A percentile compares a stretch with the other conserved stretches of the same genome.
Evolutionary conservation across 2,888 invertebrate species (phyloP).

Genomic region (Dryocosmus kuriphilus): DNA sequence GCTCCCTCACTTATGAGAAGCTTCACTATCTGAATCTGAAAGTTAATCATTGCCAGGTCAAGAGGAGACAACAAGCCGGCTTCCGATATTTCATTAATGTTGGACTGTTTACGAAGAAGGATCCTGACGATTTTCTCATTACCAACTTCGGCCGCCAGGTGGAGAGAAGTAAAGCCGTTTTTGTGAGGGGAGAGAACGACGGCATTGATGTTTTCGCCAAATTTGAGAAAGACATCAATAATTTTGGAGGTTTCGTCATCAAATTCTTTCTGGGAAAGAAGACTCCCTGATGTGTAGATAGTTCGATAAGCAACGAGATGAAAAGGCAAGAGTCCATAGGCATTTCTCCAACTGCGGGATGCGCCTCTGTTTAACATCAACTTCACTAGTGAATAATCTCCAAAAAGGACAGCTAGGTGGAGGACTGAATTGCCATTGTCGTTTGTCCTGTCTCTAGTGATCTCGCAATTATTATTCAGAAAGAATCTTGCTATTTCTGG

Average conservation of each 20-base stretch:
- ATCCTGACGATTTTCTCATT: not conserved
- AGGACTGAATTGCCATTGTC: conserved; percentile 89
- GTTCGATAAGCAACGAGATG: conserved; percentile 13
- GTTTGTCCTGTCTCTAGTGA: conserved; percentile 75
- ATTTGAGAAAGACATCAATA: not conserved
- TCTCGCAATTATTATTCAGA: not conserved
- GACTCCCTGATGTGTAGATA: not conserved
- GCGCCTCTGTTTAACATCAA: not conserved
- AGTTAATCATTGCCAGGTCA: conserved; percentile 90
- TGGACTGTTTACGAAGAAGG: not conserved
- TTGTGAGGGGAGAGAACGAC: conserved; percentile 87
- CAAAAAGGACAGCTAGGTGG: conserved; percentile 86
- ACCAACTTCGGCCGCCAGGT: conserved; percentile 5
- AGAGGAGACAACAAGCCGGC: conserved; percentile 78
- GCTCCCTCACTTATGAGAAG: conserved; percentile 87
- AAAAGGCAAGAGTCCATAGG: not conserved
- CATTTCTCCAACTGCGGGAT: not conserved
- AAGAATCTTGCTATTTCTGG: conserved; percentile 2
- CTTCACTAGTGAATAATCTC: not conserved
- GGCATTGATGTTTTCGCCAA: not conserved
- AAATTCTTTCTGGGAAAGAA: not conserved
- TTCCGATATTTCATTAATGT: conserved; percentile 7
- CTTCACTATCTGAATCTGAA: conserved; percentile 87
- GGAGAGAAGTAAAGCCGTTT: conserved; percentile 85
- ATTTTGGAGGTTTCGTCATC: not conserved